Evolutionary conservation across 2,797 vertebrate genomes (phyloP).

Genomic region (Pseudocheirus occidentalis): DNA sequence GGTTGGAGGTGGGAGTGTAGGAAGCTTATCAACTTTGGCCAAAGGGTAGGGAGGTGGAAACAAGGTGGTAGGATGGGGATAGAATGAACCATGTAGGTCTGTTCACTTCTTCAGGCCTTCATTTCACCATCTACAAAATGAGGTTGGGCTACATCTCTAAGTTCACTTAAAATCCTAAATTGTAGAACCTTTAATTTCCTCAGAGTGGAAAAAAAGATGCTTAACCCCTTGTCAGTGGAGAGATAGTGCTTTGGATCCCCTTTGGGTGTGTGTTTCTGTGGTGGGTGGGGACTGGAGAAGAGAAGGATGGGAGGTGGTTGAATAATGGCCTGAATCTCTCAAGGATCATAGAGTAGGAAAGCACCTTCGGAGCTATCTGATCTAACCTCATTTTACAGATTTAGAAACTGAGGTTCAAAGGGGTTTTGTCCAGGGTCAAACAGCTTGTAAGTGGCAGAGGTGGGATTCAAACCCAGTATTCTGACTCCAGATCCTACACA

Average conservation of each 20-base stretch:
- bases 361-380: not conserved
- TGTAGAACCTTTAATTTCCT: not conserved
- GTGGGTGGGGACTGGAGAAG: too few relatives aligned
- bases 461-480: not conserved
- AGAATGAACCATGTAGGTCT: not conserved
- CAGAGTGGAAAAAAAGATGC: not conserved
- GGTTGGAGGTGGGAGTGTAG: slow-evolving; percentile 67
- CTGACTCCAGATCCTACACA: not conserved
- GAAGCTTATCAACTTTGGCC: not conserved
- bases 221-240: not conserved
- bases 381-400: not conserved
- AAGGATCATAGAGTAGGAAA: not conserved
- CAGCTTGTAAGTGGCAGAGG: not conserved
- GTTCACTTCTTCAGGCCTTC: not conserved
- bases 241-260: not conserved
- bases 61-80: not conserved
- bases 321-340: not conserved
- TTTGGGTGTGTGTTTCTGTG: too few relatives aligned
- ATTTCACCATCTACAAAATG: not conserved
- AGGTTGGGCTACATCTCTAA: not conserved
- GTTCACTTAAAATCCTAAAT: not conserved
- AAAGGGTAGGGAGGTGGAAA: not conserved
- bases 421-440: not conserved
- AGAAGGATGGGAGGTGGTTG: not conserved
- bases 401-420: not conserved